Base-by-base conservation (phyloP, 1,140 invertebrate genomes). In the Oscheius sp. region DNA sequence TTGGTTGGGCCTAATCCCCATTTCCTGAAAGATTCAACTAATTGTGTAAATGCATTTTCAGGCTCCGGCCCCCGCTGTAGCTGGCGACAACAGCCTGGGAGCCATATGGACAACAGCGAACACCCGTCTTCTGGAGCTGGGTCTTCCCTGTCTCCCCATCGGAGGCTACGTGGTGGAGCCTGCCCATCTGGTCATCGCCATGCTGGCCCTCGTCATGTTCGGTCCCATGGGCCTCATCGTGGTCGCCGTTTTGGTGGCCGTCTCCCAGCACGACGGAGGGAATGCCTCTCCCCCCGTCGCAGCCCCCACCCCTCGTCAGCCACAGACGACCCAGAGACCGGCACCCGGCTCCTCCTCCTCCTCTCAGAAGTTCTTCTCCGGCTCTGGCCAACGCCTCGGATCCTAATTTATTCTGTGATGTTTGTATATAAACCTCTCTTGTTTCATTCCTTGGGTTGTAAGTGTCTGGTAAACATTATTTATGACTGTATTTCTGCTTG, bases 341-440 rank as follows among this genome's bases (percentile, higher is more conserved):
- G n/a, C 46, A 49, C n/a, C 46, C 58, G 23, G 26, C 20, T 38
- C 29, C 23, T 20, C 1, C 62, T 1, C 20, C 4, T 10, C n/a
- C n/a, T 49, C 62, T 23, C 23, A 35, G 23, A 61, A 35, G 35
- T 26, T 55, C n/a, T 68, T 68, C 23, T 32, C 34, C 26, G 67
- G 67, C 3, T 42, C 34, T 35, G 67, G 67, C 29, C 67, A 68
- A 61, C 67, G 67, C 28, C 55, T 68, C 31, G 67, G 67, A 36
- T 59, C 18, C 45, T 36, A 61, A 52, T 29, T 28, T 29, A 1
- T 23, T 31, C 20, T 1, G 10, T 18, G 7, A 10, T 20, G 45
- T 18, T 15, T 23, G 20, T 52, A 3, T 7, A 23, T 3, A 61
- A 2, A 65, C 29, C 34, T 49, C 45, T 31, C 64, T 42, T 13